phyloP scores from a whole-genome alignment of 2,113 vertebrate species.

The Scomber scombrus region DNA sequence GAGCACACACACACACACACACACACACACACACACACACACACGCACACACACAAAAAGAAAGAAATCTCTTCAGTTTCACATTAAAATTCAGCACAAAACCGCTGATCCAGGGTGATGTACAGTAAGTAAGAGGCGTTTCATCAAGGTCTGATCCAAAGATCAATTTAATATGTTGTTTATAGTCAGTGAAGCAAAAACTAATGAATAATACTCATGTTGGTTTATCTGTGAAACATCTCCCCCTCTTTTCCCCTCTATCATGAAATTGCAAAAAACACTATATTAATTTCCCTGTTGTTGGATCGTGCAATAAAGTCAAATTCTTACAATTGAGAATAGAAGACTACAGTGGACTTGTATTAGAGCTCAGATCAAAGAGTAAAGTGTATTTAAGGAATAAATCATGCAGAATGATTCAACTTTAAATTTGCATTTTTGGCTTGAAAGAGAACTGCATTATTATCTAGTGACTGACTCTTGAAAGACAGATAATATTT shows the following conservation, averaged over 20 bases:
- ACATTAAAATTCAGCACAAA: conserved; percentile 12
- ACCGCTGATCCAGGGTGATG: conserved; percentile 3
- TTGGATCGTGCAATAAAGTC: background rate
- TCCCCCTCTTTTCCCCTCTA: background rate
- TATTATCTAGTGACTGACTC: conserved; percentile 15
- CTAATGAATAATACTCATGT: background rate
- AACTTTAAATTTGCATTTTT: conserved; percentile 18
- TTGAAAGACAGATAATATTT: too few species aligned
- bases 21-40: conserved; percentile 1
- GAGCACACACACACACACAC: conserved; percentile 52
- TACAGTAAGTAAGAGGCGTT: background rate
- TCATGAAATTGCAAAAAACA: background rate
- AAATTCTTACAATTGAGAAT: background rate
- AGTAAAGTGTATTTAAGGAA: background rate
- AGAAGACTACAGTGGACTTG: background rate
- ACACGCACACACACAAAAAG: conserved; percentile 4
- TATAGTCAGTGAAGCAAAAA: background rate
- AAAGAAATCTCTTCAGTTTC: conserved; percentile 5
- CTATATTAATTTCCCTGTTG: background rate
- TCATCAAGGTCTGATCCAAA: conserved; percentile 1
- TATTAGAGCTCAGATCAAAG: conserved; percentile 2
- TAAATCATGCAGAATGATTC: conserved; percentile 26
- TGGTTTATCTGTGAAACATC: background rate
- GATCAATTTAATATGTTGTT: conserved; percentile 27
- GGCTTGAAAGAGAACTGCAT: background rate